Percentiles rank a stretch among this genome's conserved stretches.
Conservation (phyloP, 2,888 invertebrate species). For the Bombyx huttoni region DNA sequence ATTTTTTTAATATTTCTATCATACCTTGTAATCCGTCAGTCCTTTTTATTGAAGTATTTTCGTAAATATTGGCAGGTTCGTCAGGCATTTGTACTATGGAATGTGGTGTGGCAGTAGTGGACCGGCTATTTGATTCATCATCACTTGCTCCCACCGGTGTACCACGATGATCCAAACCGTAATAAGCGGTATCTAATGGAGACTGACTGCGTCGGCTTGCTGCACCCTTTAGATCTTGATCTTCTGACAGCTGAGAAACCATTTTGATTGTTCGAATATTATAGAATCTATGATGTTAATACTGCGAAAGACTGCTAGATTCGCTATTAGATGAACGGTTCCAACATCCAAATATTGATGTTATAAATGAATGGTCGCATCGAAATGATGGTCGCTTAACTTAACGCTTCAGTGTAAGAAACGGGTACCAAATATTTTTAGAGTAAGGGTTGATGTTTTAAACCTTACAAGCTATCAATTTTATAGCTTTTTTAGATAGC, state of each 20-base stretch:
- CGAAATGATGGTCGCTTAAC: no score
- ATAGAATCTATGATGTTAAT: neutral
- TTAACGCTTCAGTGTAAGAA: no score
- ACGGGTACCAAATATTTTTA: no score
- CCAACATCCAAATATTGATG: neutral
- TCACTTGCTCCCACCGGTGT: constrained; percentile 65
- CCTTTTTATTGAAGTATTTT: constrained; percentile 51
- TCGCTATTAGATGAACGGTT: no score
- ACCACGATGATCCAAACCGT: constrained; percentile 44
- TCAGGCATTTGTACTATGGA: constrained; percentile 78
- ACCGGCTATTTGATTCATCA: constrained; percentile 58
- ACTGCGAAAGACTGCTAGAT: no score
- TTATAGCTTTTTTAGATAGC: no score
- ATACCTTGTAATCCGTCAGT: constrained; percentile 61
- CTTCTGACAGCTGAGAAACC: constrained; percentile 52
- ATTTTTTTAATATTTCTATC: neutral
- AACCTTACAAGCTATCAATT: no score
- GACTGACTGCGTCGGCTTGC: constrained; percentile 53
- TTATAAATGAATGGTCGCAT: no score
- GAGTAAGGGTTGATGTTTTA: no score
- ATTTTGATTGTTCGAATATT: neutral
- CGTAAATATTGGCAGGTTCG: constrained; percentile 52
- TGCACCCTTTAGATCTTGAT: constrained; percentile 64
- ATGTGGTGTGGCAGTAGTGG: constrained; percentile 74
- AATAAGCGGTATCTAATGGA: constrained; percentile 48